Conservation (phyloP, 2,113 vertebrate species). For the Nicator chloris region DNA sequence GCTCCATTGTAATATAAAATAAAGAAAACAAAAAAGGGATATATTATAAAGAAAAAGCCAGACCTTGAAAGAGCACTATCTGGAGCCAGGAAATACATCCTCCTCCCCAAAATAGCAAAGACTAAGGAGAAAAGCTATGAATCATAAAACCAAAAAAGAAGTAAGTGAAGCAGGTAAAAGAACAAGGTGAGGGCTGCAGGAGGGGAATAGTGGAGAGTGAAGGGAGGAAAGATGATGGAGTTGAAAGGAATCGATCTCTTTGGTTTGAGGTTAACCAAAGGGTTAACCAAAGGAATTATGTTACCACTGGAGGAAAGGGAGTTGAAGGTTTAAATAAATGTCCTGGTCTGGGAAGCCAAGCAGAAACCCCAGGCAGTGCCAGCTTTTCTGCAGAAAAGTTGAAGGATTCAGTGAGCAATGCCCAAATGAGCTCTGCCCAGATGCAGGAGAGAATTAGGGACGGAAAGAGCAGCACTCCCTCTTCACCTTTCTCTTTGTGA, state of each 20-base stretch:
- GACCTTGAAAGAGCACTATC: not conserved
- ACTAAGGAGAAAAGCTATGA: not conserved
- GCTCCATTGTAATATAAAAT: not conserved
- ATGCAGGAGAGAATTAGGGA: not conserved
- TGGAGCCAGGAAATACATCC: not conserved
- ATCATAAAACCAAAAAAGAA: not conserved
- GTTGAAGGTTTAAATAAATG: not conserved
- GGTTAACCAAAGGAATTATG: not conserved
- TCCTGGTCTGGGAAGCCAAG: not conserved
- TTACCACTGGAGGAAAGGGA: not conserved
- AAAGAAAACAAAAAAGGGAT: not conserved
- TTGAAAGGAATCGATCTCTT: not conserved
- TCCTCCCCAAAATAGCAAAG: not conserved
- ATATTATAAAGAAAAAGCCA: not conserved
- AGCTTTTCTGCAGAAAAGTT: not conserved
- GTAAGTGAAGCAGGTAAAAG: not conserved
- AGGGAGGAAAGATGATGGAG: not conserved
- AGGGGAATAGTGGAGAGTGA: not conserved
- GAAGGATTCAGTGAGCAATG: not conserved
- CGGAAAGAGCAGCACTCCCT: not conserved
- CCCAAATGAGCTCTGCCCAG: not conserved
- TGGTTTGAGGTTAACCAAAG: not conserved
- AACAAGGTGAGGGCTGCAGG: not conserved
- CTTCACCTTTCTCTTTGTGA: not conserved
- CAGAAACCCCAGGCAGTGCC: not conserved